Conservation (phyloP, 2,113 vertebrate genomes). For the Caloenas nicobarica region DNA sequence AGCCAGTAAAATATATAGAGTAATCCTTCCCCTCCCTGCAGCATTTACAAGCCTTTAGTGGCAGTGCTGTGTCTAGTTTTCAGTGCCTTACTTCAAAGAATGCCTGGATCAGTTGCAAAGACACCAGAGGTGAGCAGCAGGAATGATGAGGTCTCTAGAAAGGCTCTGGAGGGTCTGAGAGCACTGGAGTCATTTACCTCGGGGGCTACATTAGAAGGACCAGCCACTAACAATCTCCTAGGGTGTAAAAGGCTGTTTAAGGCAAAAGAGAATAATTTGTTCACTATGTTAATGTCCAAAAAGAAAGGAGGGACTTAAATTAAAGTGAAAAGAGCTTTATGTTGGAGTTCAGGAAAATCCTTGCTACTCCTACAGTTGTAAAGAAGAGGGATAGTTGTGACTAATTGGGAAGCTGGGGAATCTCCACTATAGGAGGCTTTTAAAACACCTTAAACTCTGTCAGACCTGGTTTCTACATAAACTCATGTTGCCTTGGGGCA, state of each 20-base stretch:
- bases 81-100: background rate
- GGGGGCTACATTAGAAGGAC: background rate
- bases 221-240: background rate
- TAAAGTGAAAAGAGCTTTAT: background rate
- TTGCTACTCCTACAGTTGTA: background rate
- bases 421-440: background rate
- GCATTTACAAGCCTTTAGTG: background rate
- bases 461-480: background rate
- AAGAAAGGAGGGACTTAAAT: background rate
- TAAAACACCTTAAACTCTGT: background rate
- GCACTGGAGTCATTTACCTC: background rate
- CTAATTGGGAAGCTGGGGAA: slow-evolving; percentile 26
- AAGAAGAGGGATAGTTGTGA: background rate
- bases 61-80: background rate
- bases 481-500: background rate
- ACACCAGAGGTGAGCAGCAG: background rate
- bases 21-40: background rate
- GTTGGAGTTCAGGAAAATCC: slow-evolving; percentile 1
- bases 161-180: background rate
- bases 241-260: background rate
- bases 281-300: background rate
- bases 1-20: background rate
- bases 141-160: background rate
- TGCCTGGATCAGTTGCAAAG: background rate
- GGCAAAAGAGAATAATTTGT: background rate